Evolutionary conservation across 2,888 invertebrate species (phyloP).

Genomic region (Thyatira batis): DNA sequence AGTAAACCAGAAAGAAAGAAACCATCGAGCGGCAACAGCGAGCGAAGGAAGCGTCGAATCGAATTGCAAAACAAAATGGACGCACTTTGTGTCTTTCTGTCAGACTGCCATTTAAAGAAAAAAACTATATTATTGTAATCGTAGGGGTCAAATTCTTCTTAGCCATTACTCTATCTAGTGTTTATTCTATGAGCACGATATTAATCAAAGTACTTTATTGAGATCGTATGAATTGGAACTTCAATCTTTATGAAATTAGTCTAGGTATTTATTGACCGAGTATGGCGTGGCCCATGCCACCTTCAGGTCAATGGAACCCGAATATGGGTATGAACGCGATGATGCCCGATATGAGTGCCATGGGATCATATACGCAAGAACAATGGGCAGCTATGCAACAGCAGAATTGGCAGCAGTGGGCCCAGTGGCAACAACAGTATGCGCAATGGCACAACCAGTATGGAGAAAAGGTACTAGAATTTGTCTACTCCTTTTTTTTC

Average conservation of each 20-base stretch:
- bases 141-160: too few species aligned
- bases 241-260: neutral
- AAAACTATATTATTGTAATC: neutral
- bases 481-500: too few species aligned
- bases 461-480: slow-evolving; percentile 84
- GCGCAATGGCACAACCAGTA: slow-evolving; percentile 89
- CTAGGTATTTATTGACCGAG: slow-evolving; percentile 6
- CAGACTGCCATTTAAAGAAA: too few species aligned
- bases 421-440: slow-evolving; percentile 90
- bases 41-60: neutral
- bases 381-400: slow-evolving; percentile 87
- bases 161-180: too few species aligned
- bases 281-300: slow-evolving; percentile 73
- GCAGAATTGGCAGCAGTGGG: slow-evolving; percentile 88
- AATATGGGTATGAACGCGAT: slow-evolving; percentile 40
- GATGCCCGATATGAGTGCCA: slow-evolving; percentile 46
- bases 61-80: neutral
- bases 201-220: neutral
- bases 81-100: neutral
- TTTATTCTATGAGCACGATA: too few species aligned
- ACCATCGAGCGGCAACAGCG: neutral
- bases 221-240: neutral
- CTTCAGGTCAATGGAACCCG: slow-evolving; percentile 59
- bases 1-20: too few species aligned
- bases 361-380: slow-evolving; percentile 82